Base-by-base conservation (phyloP, 2,888 invertebrate genomes). In the Epirrhoe alternata region DNA sequence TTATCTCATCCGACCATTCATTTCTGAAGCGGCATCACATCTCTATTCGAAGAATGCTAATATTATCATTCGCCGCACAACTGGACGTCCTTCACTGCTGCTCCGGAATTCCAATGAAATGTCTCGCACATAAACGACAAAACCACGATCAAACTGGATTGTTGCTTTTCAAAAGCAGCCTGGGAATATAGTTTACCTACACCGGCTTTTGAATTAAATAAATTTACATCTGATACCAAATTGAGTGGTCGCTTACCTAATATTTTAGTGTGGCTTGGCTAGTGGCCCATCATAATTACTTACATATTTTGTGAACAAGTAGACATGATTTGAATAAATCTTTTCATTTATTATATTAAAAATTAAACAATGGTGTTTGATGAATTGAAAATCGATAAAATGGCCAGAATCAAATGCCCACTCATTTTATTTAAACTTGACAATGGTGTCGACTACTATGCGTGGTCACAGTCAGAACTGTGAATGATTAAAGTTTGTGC, bases 21-120 rank as follows among this genome's bases (percentile, higher is more conserved):
- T 33, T 33, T 1, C 1, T 14, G n/a, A n/a, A 17, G 16, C 0
- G 4, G n/a, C 14, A 6, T 16, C 17, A 3, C 60, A 14, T 42
- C 60, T 17, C 51, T 60, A 60, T 33, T 17, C 51, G 16, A 61
- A 52, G 47, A 61, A 65, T 49, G 52, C 47, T 56, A 51, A 47
- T 52, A 52, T 52, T 56, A 61, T 56, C 35, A 8, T 38, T 38
- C 38, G 38, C 38, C 4, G 38, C 10, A 10, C 3, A 14, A 54
- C 59, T 24, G 49, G 38, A 50, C 49, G 50, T 60, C 55, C 49
- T 38, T 38, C 52, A 63, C 54, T 58, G 59, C 24, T 61, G 47
- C 38, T 42, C n/a, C 14, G 16, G 33, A 50, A 53, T 64, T 64
- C 50, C 54, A 54, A 38, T 58, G 35, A 17, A 59, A 31, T 24